Evolutionary conservation across 2,888 invertebrate species (phyloP), one percentile per base, ranked within the genome.

Genomic region (Drosophila demipolita): DNA sequence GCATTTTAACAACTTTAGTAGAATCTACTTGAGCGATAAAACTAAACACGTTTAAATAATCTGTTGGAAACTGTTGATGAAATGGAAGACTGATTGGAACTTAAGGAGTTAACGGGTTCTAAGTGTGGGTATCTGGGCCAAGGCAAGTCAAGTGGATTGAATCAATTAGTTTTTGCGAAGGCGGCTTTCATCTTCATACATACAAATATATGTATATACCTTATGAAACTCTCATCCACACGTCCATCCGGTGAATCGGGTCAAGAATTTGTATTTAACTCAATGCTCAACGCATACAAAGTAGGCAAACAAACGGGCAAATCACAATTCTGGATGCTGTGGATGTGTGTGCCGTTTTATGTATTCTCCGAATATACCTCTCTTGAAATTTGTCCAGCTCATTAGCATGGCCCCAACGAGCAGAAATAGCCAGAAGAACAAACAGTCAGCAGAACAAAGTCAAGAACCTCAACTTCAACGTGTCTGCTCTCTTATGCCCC

Each of bases 301-400:
- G 35, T 33, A 66, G 38, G 38, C 67, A 57, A 52, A 40, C 32
- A 42, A 52, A n/a, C 33, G 32, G 15, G 9, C 32, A 29, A 60
- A 52, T 58, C 38, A 17, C 48, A 60, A 52, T 29, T 58, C 65
- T 75, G 78, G 73, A 80, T 57, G 42, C 45, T 57, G 57, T 38
- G 29, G 17, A 17, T 61, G 38, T 32, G 33, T 35, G n/a, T 50
- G 36, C 15, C 20, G 11, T 36, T 52, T 40, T 59, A 59, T 60
- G 55, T 66, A 60, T 80, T 67, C 54, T 32, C 45, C 55, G 26
- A 45, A 45, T 45, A 40, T 49, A 45, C 54, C 48, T 77, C 42
- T 65, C 48, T 65, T 49, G 55, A 54, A 58, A 73, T 78, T 78
- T 78, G 78, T 63, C 65, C 73, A 63, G 63, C 73, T 81, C 82